These are phyloP conservation scores for Ageneiosus marmoratus DNA, from an alignment of 2,113 vertebrate genomes.

Conservation along the genomic window DNA sequence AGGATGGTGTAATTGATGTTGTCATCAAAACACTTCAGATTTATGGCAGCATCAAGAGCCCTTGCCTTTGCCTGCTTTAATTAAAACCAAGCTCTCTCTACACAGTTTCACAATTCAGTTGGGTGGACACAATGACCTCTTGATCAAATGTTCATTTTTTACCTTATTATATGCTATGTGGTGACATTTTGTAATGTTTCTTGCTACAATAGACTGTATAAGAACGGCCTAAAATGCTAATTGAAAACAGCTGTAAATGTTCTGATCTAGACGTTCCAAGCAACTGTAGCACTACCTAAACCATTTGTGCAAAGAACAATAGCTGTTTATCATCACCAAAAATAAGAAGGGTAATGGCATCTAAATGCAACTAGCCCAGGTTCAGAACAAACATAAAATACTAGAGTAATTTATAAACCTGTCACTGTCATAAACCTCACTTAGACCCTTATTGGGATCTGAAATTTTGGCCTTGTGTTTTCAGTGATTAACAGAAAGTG, in stretches of 20 bases:
- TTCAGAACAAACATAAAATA: neutral
- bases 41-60: slow-evolving; percentile 43
- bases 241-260: neutral
- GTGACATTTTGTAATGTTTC: slow-evolving; percentile 46
- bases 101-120: slow-evolving; percentile 26
- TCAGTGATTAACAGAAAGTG: too few species aligned
- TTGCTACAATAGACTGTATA: slow-evolving; percentile 7
- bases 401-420: neutral
- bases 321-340: slow-evolving; percentile 1
- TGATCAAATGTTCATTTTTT: slow-evolving; percentile 37
- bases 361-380: neutral
- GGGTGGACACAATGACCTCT: slow-evolving; percentile 34
- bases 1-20: slow-evolving; percentile 51
- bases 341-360: neutral
- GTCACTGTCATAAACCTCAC: neutral
- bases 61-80: slow-evolving; percentile 47
- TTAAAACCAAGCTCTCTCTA: slow-evolving; percentile 44
- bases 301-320: slow-evolving; percentile 4
- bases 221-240: neutral
- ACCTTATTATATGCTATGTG: slow-evolving; percentile 30
- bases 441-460: neutral
- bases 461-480: too few species aligned
- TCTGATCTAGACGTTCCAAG: neutral
- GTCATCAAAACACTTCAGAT: slow-evolving; percentile 60
- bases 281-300: slow-evolving; percentile 5